Conservation (phyloP, 2,113 vertebrate genomes). For the Emydocephalus ijimae region DNA sequence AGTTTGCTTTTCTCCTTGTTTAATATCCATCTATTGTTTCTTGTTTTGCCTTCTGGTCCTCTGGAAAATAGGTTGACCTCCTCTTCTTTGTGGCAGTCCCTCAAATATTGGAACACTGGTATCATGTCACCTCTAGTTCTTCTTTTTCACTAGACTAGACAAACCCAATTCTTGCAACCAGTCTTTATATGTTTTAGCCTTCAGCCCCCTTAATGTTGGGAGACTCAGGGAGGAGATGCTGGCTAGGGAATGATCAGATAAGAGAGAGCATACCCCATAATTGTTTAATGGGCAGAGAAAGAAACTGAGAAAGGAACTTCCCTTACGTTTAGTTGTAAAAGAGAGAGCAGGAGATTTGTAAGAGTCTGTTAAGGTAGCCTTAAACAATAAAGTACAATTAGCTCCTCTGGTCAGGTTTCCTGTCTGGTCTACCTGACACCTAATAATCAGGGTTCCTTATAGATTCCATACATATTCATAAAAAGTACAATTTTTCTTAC, state of each 20-base stretch:
- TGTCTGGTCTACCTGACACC: neutral
- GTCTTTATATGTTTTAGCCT: too few species aligned
- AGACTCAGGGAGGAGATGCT: too few species aligned
- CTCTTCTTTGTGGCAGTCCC: too few species aligned
- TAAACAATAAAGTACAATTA: neutral
- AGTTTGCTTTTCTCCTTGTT: too few species aligned
- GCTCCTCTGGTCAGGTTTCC: neutral
- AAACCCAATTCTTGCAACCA: too few species aligned
- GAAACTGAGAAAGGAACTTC: neutral
- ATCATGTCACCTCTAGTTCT: too few species aligned
- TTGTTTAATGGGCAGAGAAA: neutral
- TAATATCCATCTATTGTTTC: too few species aligned
- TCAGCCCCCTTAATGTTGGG: too few species aligned
- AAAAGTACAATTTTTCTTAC: constrained; percentile 71
- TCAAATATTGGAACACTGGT: too few species aligned
- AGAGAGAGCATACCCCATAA: neutral
- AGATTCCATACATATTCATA: constrained; percentile 5
- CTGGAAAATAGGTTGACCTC: too few species aligned
- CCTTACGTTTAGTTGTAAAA: neutral
- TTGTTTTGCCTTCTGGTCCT: too few species aligned
- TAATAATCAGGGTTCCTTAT: neutral
- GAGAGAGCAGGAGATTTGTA: neutral
- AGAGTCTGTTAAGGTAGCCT: neutral
- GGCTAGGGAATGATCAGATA: neutral
- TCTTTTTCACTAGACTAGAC: too few species aligned